These are phyloP conservation scores for Paguma larvata DNA, from an alignment of 2,797 vertebrate genomes.

Conservation along the genomic window DNA sequence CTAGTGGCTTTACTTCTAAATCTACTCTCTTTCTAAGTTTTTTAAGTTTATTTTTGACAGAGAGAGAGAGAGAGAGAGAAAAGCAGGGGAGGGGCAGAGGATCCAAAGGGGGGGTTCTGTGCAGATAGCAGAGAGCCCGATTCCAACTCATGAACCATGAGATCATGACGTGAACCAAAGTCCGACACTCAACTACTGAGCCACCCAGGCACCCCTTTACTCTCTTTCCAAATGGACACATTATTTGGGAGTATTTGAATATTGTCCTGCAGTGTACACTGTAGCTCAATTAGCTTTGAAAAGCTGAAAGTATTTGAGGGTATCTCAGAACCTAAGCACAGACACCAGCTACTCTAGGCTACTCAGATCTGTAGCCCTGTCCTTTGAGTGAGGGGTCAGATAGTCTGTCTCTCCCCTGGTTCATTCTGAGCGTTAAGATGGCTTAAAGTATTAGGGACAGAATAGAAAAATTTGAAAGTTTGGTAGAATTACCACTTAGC, in stretches of 20 bases:
- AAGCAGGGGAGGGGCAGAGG: no score
- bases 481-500: neutral
- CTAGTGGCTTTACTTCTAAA: neutral
- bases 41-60: no score
- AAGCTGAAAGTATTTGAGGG: neutral
- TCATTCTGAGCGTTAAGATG: neutral
- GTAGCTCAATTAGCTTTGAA: neutral
- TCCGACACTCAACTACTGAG: no score
- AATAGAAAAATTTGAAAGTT: neutral
- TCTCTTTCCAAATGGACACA: neutral
- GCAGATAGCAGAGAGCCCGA: no score
- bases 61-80: no score
- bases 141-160: no score
- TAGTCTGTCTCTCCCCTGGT: neutral
- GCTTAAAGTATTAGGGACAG: neutral
- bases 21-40: neutral
- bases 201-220: neutral
- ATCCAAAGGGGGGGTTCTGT: no score
- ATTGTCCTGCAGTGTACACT: neutral
- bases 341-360: neutral
- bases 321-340: neutral
- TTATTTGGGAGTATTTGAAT: slow-evolving; percentile 2
- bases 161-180: no score
- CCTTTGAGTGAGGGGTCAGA: neutral
- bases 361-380: neutral